Evolutionary conservation across 2,888 invertebrate genomes (phyloP).

Genomic region (Ophioninae sp.): DNA sequence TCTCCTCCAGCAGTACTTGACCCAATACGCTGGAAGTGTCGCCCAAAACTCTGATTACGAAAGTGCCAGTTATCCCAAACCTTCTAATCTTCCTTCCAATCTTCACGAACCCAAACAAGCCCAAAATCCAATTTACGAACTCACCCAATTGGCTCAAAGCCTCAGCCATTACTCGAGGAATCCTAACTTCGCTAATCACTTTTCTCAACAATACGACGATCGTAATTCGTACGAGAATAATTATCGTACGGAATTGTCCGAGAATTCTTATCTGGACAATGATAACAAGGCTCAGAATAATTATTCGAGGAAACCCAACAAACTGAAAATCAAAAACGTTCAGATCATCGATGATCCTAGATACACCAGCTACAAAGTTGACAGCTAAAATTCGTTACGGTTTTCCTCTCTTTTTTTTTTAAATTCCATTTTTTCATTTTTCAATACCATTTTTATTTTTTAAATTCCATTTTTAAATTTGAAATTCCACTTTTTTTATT

Average conservation of each 20-base stretch:
- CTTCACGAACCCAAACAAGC: not conserved
- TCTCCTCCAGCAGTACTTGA: slow-evolving; percentile 76
- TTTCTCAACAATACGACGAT: slow-evolving; percentile 53
- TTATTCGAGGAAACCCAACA: slow-evolving; percentile 54
- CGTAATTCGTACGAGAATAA: slow-evolving; percentile 54
- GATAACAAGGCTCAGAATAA: slow-evolving; percentile 57
- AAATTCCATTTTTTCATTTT: too few species aligned
- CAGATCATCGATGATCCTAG: slow-evolving; percentile 77
- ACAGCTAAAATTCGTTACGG: slow-evolving; percentile 31
- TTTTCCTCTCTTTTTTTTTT: not conserved
- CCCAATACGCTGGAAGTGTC: slow-evolving; percentile 72
- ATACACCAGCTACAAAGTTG: slow-evolving; percentile 67
- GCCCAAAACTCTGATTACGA: slow-evolving; percentile 69
- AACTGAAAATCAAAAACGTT: slow-evolving; percentile 76
- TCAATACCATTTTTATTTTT: too few species aligned
- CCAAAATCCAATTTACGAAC: slow-evolving; percentile 71
- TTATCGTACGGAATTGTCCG: slow-evolving; percentile 63
- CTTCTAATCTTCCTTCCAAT: not conserved
- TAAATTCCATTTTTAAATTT: not conserved
- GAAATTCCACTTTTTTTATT: not conserved
- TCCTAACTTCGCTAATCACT: slow-evolving; percentile 43
- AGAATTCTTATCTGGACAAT: slow-evolving; percentile 41
- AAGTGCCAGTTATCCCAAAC: slow-evolving; percentile 52
- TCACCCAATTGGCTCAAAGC: slow-evolving; percentile 73
- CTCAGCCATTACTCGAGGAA: slow-evolving; percentile 67